Conservation (phyloP, 2,888 invertebrate genomes). For the Chironomus tentans region DNA sequence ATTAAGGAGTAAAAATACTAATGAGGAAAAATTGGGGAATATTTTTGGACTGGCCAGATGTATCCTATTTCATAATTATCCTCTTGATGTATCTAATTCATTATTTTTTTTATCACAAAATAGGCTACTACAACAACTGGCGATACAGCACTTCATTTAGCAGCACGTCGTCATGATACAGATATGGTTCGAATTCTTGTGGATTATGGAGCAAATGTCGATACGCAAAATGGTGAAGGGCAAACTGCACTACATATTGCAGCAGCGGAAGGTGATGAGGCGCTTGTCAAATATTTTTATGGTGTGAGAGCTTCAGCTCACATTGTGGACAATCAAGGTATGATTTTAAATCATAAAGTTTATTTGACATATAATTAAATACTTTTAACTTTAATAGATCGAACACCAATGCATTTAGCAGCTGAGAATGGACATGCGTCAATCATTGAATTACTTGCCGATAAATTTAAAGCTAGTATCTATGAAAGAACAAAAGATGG, state of each 20-base stretch:
- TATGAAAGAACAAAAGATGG: slow-evolving; percentile 96
- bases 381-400: slow-evolving; percentile 49
- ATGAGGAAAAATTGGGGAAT: slow-evolving; percentile 24
- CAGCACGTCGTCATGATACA: slow-evolving; percentile 83
- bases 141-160: slow-evolving; percentile 90
- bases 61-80: neutral
- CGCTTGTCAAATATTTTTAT: slow-evolving; percentile 89
- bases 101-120: neutral
- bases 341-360: slow-evolving; percentile 27
- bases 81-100: neutral
- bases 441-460: slow-evolving; percentile 90
- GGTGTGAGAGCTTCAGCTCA: slow-evolving; percentile 90
- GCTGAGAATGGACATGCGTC: slow-evolving; percentile 95
- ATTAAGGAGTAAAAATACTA: neutral
- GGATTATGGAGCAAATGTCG: slow-evolving; percentile 86
- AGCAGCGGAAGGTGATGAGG: slow-evolving; percentile 91
- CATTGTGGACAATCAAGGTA: slow-evolving; percentile 85
- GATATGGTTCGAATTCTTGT: slow-evolving; percentile 88
- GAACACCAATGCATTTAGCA: slow-evolving; percentile 94
- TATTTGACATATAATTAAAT: neutral
- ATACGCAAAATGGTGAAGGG: slow-evolving; percentile 87
- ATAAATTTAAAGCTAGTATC: slow-evolving; percentile 96
- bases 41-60: slow-evolving; percentile 20
- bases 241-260: slow-evolving; percentile 93
- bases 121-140: slow-evolving; percentile 73